Percentiles rank a stretch among this genome's conserved stretches.
Conservation (phyloP, 1,140 invertebrate species). For the Drosophila melanica region DNA sequence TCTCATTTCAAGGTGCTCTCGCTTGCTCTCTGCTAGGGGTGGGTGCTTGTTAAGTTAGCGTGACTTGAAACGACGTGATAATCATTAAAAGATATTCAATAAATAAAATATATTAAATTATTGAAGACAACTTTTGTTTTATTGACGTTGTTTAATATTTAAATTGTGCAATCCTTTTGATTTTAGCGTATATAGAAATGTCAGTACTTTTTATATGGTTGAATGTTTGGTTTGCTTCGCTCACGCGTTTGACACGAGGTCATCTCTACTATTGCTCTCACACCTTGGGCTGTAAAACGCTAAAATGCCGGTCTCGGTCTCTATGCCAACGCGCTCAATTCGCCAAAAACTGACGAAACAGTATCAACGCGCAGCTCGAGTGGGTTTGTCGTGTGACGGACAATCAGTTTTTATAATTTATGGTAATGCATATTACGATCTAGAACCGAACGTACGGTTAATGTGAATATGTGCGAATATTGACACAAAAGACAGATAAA, state of each 20-base stretch:
- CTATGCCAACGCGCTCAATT: conserved; percentile 21
- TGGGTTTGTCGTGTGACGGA: conserved; percentile 20
- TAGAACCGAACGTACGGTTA: conserved; percentile 9
- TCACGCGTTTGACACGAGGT: background rate
- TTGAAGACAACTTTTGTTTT: background rate
- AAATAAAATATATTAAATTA: background rate
- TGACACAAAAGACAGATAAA: conserved; percentile 18
- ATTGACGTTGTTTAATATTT: background rate
- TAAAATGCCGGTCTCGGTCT: conserved; percentile 44
- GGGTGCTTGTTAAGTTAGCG: background rate
- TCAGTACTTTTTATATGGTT: no score
- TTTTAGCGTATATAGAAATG: background rate
- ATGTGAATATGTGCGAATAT: conserved; percentile 3
- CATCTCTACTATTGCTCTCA: conserved; percentile 20
- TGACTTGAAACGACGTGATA: conserved; percentile 8
- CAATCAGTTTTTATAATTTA: background rate
- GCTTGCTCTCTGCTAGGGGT: background rate
- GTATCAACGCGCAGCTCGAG: conserved; percentile 30
- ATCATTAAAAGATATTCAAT: background rate
- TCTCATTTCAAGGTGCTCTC: conserved; percentile 10
- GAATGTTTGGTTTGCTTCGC: background rate
- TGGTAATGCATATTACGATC: conserved; percentile 28
- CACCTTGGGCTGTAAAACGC: background rate
- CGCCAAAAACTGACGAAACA: conserved; percentile 21
- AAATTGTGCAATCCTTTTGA: background rate